Percentiles rank a stretch among this genome's conserved stretches.
Conservation (phyloP, 2,113 vertebrate genomes). For the Cebus imitator region DNA sequence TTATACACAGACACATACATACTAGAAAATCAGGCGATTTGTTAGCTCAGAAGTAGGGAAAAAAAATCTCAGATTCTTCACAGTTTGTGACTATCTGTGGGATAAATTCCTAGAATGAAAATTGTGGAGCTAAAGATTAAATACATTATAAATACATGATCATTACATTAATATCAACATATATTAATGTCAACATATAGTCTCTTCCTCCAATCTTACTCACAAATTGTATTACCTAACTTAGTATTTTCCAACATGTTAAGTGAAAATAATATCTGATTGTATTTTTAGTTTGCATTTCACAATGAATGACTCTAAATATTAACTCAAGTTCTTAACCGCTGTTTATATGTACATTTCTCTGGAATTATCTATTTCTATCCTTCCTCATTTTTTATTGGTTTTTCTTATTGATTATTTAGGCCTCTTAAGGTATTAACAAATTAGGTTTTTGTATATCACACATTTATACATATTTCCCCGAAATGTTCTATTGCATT, state of each 20-base stretch:
- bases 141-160: background rate
- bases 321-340: background rate
- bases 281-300: slow-evolving; percentile 25
- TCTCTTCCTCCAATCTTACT: background rate
- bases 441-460: background rate
- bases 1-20: background rate
- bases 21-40: background rate
- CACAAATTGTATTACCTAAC: background rate
- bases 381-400: background rate
- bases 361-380: background rate
- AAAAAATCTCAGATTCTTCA: background rate
- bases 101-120: background rate
- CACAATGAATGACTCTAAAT: background rate
- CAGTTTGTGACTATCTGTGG: background rate
- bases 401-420: background rate
- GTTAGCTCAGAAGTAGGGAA: background rate
- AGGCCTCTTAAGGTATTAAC: background rate
- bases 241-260: background rate
- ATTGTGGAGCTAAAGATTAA: background rate
- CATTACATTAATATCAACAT: background rate
- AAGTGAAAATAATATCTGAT: background rate
- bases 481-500: background rate
- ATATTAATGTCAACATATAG: background rate
- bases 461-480: background rate
- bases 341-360: background rate